Evolutionary conservation across 2,888 invertebrate genomes (phyloP).

Genomic region (Ophion costatus): DNA sequence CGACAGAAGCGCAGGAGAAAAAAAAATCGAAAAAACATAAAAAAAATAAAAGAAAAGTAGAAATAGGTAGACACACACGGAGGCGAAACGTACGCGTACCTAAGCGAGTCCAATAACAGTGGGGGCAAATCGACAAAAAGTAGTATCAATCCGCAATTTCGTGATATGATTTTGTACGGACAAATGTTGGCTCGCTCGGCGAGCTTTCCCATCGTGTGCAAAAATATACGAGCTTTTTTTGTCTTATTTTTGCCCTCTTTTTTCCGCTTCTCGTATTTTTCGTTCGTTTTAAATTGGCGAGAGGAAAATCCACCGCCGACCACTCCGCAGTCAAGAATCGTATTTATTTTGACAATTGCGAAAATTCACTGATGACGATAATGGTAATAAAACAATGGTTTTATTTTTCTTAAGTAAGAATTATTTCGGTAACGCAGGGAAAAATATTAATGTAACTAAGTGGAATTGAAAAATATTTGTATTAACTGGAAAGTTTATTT

Average conservation of each 20-base stretch:
- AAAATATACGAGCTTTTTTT: background rate
- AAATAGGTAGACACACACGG: slow-evolving; percentile 13
- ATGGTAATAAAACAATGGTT: background rate
- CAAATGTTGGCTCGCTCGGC: background rate
- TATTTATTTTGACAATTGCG: background rate
- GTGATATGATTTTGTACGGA: slow-evolving; percentile 26
- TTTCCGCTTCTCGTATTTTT: background rate
- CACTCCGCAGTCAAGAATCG: background rate
- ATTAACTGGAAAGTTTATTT: no score
- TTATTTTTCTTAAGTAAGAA: no score
- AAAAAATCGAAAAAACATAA: background rate
- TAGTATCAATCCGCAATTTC: background rate
- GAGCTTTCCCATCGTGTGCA: background rate
- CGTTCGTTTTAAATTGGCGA: background rate
- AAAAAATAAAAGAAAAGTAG: background rate
- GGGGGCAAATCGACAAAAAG: slow-evolving; percentile 10
- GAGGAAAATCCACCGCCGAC: background rate
- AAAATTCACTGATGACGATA: background rate
- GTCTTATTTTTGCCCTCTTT: background rate
- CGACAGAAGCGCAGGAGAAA: slow-evolving; percentile 30
- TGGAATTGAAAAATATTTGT: no score
- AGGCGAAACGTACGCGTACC: background rate
- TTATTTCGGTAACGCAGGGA: background rate
- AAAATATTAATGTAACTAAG: background rate
- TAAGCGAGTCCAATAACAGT: slow-evolving; percentile 10